Conservation (phyloP, 2,888 invertebrate genomes). For the Ophraella communa region DNA sequence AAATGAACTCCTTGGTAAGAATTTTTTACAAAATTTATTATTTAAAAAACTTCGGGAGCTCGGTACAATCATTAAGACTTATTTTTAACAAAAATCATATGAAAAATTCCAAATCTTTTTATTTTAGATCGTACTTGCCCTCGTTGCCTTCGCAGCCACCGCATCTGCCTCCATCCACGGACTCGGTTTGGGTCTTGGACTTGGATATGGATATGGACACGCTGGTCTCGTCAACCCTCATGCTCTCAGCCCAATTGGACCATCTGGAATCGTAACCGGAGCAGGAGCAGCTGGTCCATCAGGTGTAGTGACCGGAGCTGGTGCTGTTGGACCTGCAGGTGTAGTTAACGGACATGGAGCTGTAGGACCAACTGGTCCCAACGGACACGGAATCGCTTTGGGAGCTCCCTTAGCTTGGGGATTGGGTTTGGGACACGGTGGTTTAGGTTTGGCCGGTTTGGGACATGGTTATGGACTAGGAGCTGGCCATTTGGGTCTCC, state of each 20-base stretch:
- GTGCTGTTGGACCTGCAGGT: slow-evolving; percentile 34
- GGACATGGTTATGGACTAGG: slow-evolving; percentile 8
- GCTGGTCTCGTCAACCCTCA: slow-evolving; percentile 16
- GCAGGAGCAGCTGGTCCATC: slow-evolving; percentile 38
- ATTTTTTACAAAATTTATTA: too few relatives aligned
- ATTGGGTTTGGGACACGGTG: slow-evolving; percentile 9
- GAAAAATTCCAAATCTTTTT: not conserved
- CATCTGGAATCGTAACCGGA: slow-evolving; percentile 39
- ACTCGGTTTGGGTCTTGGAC: slow-evolving; percentile 25
- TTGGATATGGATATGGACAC: slow-evolving; percentile 11
- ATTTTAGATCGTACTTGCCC: slow-evolving; percentile 27
- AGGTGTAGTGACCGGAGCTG: slow-evolving; percentile 36
- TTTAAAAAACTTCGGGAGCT: too few relatives aligned
- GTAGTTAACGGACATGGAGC: slow-evolving; percentile 31
- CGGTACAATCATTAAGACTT: too few relatives aligned
- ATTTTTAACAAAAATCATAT: too few relatives aligned
- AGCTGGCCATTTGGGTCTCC: slow-evolving; percentile 16
- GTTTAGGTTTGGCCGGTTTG: slow-evolving; percentile 5
- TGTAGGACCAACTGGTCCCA: slow-evolving; percentile 31
- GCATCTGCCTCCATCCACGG: slow-evolving; percentile 32
- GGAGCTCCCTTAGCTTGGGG: not conserved
- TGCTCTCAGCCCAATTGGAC: slow-evolving; percentile 28
- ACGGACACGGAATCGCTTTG: slow-evolving; percentile 20
- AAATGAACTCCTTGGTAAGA: slow-evolving; percentile 38
- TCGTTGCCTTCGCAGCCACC: slow-evolving; percentile 31